phyloP scores from a whole-genome alignment of 2,113 vertebrate species.

The Emydocephalus ijimae region DNA sequence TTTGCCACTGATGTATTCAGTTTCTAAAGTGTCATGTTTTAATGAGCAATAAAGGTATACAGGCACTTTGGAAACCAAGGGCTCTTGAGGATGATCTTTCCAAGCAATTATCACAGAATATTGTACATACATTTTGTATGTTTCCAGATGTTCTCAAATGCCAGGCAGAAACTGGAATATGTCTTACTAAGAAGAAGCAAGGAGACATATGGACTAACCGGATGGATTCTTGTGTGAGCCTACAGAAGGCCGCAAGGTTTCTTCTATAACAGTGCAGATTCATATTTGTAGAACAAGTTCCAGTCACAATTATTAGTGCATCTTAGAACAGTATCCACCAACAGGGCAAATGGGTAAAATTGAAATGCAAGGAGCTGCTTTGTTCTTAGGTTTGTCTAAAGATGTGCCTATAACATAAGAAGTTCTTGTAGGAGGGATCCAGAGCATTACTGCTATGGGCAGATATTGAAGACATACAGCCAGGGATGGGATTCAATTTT shows the following conservation, averaged over 20 bases:
- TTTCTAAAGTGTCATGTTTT: slow-evolving; percentile 52
- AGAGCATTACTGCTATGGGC: background rate
- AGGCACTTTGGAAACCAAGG: slow-evolving; percentile 32
- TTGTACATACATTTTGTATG: slow-evolving; percentile 41
- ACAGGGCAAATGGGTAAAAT: background rate
- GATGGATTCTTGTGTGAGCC: background rate
- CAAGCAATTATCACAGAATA: background rate
- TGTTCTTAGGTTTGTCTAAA: background rate
- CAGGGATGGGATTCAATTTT: too few relatives aligned
- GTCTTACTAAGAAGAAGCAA: background rate
- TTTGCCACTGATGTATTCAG: slow-evolving; percentile 66
- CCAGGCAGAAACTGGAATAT: background rate
- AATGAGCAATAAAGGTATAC: slow-evolving; percentile 55
- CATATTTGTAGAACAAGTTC: background rate
- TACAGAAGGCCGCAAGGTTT: background rate
- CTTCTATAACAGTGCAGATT: background rate
- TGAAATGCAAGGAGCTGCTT: background rate
- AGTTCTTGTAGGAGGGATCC: background rate
- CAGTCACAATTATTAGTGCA: background rate
- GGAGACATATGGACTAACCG: background rate
- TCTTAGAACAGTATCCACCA: background rate
- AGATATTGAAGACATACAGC: background rate
- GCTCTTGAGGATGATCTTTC: background rate
- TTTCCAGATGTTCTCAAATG: slow-evolving; percentile 32
- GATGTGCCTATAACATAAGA: background rate